phyloP scores from a whole-genome alignment of 2,797 vertebrate genomes.

The Enteromius anoplus region DNA sequence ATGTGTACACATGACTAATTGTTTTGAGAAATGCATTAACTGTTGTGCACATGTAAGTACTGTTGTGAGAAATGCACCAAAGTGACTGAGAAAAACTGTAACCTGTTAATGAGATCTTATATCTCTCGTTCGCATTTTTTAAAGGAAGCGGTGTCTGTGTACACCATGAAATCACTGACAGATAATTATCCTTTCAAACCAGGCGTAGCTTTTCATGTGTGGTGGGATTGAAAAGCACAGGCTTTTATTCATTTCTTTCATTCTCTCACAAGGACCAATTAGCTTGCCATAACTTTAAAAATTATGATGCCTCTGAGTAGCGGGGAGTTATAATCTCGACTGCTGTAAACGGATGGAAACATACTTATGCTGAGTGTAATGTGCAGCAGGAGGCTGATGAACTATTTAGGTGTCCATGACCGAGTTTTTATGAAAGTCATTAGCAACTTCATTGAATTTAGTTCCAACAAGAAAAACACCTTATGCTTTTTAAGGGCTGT shows the following conservation, averaged over 20 bases:
- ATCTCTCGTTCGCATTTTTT: background rate
- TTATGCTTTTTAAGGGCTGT: background rate
- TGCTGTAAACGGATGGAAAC: constrained; percentile 22
- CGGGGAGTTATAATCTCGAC: background rate
- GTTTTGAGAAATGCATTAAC: too few relatives aligned
- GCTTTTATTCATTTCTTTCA: constrained; percentile 11
- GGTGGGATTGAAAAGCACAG: constrained; percentile 27
- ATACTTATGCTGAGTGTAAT: constrained; percentile 7
- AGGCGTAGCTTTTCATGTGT: constrained; percentile 21
- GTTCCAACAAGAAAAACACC: background rate
- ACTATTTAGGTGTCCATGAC: constrained; percentile 32
- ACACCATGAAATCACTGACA: constrained; percentile 18
- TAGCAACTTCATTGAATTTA: constrained; percentile 31
- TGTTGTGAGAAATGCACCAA: too few relatives aligned
- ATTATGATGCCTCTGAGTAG: constrained; percentile 24
- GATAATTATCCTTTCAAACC: constrained; percentile 36
- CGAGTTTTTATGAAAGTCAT: constrained; percentile 38
- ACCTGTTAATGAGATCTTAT: constrained; percentile 1
- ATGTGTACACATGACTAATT: too few relatives aligned
- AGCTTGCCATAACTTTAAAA: constrained; percentile 32
- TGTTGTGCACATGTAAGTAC: too few relatives aligned
- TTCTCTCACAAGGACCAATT: constrained; percentile 43
- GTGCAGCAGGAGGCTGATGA: constrained; percentile 38
- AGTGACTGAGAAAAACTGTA: too few relatives aligned
- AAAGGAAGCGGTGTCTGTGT: background rate